phyloP scores from a whole-genome alignment of 64 coral and sea anemone species.

The Stylophora pistillata region DNA sequence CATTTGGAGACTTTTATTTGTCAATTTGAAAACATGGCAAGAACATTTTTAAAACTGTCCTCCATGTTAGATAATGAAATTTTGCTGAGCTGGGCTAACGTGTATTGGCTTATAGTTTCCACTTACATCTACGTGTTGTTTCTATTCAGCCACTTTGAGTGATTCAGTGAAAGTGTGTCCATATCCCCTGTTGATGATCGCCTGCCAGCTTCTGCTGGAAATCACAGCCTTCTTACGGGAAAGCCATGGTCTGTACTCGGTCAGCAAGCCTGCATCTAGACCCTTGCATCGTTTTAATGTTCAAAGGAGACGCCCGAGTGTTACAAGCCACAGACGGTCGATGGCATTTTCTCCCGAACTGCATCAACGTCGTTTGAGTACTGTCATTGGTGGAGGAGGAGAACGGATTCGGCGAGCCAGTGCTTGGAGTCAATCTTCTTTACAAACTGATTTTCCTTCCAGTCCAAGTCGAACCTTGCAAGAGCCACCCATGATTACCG shows the following conservation, averaged over 20 bases:
- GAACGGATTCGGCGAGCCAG: slow-evolving; percentile 67
- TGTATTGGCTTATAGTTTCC: not conserved
- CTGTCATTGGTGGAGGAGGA: slow-evolving; percentile 66
- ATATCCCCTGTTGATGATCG: slow-evolving; percentile 86
- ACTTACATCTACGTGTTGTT: not conserved
- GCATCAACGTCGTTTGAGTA: slow-evolving; percentile 70
- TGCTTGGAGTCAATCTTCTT: slow-evolving; percentile 76
- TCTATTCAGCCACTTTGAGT: slow-evolving; percentile 66
- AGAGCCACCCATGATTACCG: slow-evolving; percentile 79
- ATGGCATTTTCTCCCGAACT: not conserved
- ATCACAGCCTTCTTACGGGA: slow-evolving; percentile 94
- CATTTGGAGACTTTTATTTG: too few species aligned
- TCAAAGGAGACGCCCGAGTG: slow-evolving; percentile 34
- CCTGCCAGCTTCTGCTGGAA: slow-evolving; percentile 89
- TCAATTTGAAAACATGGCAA: too few species aligned
- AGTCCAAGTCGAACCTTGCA: slow-evolving; percentile 21
- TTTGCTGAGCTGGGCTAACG: too few species aligned
- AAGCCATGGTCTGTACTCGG: slow-evolving; percentile 85
- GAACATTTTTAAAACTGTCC: too few species aligned
- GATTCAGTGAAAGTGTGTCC: slow-evolving; percentile 83
- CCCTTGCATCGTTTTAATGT: not conserved
- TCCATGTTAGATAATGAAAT: too few species aligned
- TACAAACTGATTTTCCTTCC: slow-evolving; percentile 60
- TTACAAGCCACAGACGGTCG: not conserved
- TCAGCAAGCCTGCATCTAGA: slow-evolving; percentile 33